Conservation (phyloP, 2,113 vertebrate species). For the Vidua chalybeata region DNA sequence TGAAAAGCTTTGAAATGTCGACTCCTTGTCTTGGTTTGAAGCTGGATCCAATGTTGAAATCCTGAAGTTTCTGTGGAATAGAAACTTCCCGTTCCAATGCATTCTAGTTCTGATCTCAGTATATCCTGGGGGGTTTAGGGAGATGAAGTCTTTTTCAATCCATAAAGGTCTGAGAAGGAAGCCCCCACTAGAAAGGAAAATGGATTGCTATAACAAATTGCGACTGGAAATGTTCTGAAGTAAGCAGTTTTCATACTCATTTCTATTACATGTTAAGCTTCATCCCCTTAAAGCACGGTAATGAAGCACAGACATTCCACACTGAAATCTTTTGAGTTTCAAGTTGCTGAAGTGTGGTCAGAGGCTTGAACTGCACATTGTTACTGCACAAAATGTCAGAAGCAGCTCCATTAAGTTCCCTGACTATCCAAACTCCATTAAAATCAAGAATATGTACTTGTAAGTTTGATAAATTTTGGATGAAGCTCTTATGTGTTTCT, state of each 20-base stretch:
- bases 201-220: background rate
- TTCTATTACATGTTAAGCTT: background rate
- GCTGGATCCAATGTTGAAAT: background rate
- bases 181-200: background rate
- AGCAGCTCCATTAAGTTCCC: background rate
- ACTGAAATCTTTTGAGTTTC: background rate
- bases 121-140: background rate
- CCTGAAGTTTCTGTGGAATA: background rate
- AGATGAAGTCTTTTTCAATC: background rate
- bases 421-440: background rate
- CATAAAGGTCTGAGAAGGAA: background rate
- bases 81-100: background rate
- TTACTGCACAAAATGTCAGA: background rate
- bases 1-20: background rate
- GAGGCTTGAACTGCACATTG: background rate
- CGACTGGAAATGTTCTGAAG: constrained; percentile 21
- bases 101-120: background rate
- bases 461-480: background rate
- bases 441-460: background rate
- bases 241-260: constrained; percentile 16
- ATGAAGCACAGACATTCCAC: constrained; percentile 29
- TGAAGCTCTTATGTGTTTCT: background rate
- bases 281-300: background rate
- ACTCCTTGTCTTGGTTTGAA: background rate
- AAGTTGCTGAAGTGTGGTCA: background rate